Evolutionary conservation across 1,140 invertebrate genomes (phyloP).

Genomic region (Philopotamus ludificatus): DNA sequence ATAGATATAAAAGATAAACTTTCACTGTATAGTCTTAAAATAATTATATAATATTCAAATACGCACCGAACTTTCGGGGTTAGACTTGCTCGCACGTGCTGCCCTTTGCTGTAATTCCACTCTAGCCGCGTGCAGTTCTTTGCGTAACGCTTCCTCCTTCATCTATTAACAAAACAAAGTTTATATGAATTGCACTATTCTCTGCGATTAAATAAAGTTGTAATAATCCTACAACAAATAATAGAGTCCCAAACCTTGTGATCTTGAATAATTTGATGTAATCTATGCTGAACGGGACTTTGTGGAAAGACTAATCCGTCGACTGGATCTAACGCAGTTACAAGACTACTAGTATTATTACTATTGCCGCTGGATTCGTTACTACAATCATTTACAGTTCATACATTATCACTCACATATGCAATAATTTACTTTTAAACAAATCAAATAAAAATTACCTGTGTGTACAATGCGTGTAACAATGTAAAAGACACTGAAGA

Average conservation of each 20-base stretch:
- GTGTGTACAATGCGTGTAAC: conserved; percentile 20
- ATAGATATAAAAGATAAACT: too few species aligned
- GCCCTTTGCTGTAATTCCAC: conserved; percentile 70
- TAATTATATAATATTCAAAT: conserved; percentile 24
- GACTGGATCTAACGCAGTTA: conserved; percentile 50
- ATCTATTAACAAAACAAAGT: conserved; percentile 54
- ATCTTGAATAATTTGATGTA: conserved; percentile 76
- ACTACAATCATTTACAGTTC: neutral
- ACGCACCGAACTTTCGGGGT: conserved; percentile 65
- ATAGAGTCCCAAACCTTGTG: conserved; percentile 65
- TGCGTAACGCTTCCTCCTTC: conserved; percentile 66
- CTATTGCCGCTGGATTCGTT: neutral
- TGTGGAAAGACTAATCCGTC: conserved; percentile 78
- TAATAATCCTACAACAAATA: conserved; percentile 10
- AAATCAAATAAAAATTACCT: neutral
- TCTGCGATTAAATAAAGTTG: too few species aligned
- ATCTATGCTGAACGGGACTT: conserved; percentile 74
- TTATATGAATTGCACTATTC: neutral
- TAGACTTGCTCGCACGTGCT: conserved; percentile 53
- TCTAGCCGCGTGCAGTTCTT: conserved; percentile 70
- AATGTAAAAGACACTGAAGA: conserved; percentile 23
- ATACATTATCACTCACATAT: neutral
- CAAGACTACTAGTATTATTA: conserved; percentile 4
- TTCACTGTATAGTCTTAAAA: neutral
- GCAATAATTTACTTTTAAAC: neutral